Evolutionary conservation across 1,140 invertebrate species (phyloP).

Genomic region (Drosophila repleta): DNA sequence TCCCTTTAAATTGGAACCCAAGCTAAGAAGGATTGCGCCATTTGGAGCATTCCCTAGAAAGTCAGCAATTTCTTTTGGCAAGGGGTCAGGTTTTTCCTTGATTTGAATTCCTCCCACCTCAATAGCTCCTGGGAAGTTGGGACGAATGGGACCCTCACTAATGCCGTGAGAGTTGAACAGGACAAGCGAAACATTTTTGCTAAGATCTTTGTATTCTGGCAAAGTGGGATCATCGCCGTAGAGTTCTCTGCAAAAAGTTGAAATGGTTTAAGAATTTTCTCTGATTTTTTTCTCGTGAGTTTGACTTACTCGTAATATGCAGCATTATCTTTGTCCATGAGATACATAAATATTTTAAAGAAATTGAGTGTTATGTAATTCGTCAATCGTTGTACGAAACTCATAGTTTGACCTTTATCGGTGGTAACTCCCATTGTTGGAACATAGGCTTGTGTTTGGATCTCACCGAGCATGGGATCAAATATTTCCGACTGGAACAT

Average conservation of each 20-base stretch:
- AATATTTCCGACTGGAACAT: constrained; percentile 30
- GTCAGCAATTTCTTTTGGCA: neutral
- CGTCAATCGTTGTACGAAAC: no score
- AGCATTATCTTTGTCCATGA: no score
- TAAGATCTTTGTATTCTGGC: neutral
- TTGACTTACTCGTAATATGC: no score
- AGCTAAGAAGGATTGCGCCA: neutral
- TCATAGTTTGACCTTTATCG: no score
- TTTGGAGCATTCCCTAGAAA: neutral
- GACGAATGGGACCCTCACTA: neutral
- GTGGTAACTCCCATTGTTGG: no score
- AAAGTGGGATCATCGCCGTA: neutral
- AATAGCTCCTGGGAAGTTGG: neutral
- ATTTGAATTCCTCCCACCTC: neutral
- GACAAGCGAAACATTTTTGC: neutral
- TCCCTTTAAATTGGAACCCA: neutral
- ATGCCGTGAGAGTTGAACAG: neutral
- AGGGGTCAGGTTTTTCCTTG: neutral
- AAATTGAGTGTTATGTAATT: no score
- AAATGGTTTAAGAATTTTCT: neutral
- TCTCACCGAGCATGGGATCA: constrained; percentile 45
- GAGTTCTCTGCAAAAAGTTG: neutral
- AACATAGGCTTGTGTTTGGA: constrained; percentile 11
- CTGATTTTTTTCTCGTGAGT: no score
- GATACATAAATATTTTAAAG: no score